Evolutionary conservation across 2,888 invertebrate species (phyloP).

Genomic region (Agrochola circellaris): DNA sequence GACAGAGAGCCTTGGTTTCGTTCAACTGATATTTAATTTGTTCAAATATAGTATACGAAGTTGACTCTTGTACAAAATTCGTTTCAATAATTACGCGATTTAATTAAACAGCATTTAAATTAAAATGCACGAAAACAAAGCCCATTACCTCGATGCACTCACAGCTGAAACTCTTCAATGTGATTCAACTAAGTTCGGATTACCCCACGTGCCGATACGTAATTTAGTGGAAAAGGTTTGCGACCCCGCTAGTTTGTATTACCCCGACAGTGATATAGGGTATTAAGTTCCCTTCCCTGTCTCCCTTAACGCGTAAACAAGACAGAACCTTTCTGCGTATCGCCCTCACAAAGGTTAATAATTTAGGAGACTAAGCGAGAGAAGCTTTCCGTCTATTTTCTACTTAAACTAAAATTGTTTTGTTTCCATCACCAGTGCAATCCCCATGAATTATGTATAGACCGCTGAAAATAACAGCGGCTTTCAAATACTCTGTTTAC

Average conservation of each 20-base stretch:
- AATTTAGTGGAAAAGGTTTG: conserved; percentile 90
- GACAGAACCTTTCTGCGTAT: conserved; percentile 89
- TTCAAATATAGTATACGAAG: conserved; percentile 7
- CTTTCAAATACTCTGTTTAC: conserved; percentile 67
- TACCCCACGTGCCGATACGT: conserved; percentile 89
- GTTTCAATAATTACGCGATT: conserved; percentile 15
- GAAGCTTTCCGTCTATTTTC: conserved; percentile 83
- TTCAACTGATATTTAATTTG: conserved; percentile 18
- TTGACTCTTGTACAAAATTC: conserved; percentile 12
- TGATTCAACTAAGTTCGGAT: conserved; percentile 87
- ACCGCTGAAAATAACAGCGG: conserved; percentile 66
- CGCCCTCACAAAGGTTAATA: conserved; percentile 89
- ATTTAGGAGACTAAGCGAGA: conserved; percentile 88
- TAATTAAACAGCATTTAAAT: conserved; percentile 40
- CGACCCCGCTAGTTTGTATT: conserved; percentile 89
- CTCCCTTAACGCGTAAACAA: conserved; percentile 90
- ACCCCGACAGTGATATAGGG: conserved; percentile 90
- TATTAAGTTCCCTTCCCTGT: conserved; percentile 89
- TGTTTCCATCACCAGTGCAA: conserved; percentile 80
- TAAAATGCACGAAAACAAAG: conserved; percentile 33
- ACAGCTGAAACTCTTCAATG: conserved; percentile 76
- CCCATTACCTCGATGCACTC: conserved; percentile 77
- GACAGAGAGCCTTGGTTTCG: conserved; percentile 5
- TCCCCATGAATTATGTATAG: conserved; percentile 77
- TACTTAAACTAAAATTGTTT: conserved; percentile 85